Percentiles rank a stretch among this genome's conserved stretches.
Evolutionary conservation across 2,113 vertebrate genomes (phyloP).

Genomic region (Xenopus laevis): DNA sequence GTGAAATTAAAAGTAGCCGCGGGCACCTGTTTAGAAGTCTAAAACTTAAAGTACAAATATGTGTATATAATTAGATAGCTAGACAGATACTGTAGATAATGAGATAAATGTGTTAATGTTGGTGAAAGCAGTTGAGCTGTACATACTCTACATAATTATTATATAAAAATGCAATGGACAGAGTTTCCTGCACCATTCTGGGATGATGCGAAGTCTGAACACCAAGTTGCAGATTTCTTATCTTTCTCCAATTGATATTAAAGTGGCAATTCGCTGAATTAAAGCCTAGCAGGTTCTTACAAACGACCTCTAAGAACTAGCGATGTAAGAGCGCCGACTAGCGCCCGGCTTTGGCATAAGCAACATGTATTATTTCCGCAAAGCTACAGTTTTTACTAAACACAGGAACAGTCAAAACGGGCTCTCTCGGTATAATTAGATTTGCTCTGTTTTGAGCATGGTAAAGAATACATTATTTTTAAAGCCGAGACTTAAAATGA

Average conservation of each 20-base stretch:
- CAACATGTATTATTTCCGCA: not conserved
- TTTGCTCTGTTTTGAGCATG: not conserved
- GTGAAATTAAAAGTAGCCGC: too few relatives aligned
- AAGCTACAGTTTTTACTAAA: too few relatives aligned
- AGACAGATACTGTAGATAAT: too few relatives aligned
- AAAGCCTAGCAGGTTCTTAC: slow-evolving; percentile 17
- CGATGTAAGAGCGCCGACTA: slow-evolving; percentile 29
- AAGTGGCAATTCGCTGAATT: slow-evolving; percentile 31
- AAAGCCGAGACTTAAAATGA: too few relatives aligned
- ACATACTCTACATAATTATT: too few relatives aligned
- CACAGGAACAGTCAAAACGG: not conserved
- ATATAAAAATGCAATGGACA: too few relatives aligned
- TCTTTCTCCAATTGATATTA: slow-evolving; percentile 34
- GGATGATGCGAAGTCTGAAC: slow-evolving; percentile 16
- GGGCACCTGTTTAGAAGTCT: too few relatives aligned
- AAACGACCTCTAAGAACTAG: not conserved
- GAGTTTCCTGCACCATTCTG: too few relatives aligned
- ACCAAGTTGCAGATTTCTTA: slow-evolving; percentile 32
- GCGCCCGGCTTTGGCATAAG: not conserved
- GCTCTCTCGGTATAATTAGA: slow-evolving; percentile 7
- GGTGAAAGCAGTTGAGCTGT: too few relatives aligned
- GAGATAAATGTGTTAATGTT: too few relatives aligned
- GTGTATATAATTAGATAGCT: too few relatives aligned
- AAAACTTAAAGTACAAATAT: too few relatives aligned
- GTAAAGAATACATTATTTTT: not conserved